A percentile compares a stretch with the other conserved stretches of the same genome.
These are phyloP conservation scores for Lacerta viridis DNA, from an alignment of 2,797 vertebrate species.

Conservation along the genomic window DNA sequence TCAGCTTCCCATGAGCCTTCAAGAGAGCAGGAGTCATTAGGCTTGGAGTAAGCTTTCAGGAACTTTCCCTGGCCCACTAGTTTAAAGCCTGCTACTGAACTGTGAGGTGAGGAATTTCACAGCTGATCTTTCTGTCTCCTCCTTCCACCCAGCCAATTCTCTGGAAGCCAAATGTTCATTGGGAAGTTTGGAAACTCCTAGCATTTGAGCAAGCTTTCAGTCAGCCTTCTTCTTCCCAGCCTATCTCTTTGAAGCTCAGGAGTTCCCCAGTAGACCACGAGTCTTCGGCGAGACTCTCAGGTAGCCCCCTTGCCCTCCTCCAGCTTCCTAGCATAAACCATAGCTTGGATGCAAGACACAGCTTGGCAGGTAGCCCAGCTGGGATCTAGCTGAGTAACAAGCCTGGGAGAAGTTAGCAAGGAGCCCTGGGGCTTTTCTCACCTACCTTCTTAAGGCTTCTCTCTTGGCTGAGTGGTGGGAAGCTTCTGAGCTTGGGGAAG, in stretches of 20 bases:
- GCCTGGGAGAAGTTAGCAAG: neutral
- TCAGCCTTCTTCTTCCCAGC: too few relatives aligned
- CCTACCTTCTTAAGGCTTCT: neutral
- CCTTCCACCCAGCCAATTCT: neutral
- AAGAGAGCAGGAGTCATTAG: neutral
- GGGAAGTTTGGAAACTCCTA: too few relatives aligned
- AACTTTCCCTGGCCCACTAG: neutral
- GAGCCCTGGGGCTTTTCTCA: too few relatives aligned
- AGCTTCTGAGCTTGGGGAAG: neutral
- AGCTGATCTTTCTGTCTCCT: too few relatives aligned
- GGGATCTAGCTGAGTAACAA: neutral
- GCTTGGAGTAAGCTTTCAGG: neutral
- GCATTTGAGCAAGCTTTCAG: neutral
- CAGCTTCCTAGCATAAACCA: neutral
- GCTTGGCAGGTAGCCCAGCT: neutral
- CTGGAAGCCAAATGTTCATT: neutral
- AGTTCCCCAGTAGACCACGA: neutral
- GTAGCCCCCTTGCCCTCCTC: too few relatives aligned
- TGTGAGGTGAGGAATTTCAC: neutral
- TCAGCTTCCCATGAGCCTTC: neutral
- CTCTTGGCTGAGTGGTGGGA: neutral
- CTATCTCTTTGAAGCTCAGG: neutral
- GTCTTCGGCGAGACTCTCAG: neutral
- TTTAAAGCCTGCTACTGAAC: too few relatives aligned
- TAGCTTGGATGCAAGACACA: neutral